These are phyloP conservation scores for Siniperca scherzeri DNA, from an alignment of 2,797 vertebrate species.

Conservation along the genomic window DNA sequence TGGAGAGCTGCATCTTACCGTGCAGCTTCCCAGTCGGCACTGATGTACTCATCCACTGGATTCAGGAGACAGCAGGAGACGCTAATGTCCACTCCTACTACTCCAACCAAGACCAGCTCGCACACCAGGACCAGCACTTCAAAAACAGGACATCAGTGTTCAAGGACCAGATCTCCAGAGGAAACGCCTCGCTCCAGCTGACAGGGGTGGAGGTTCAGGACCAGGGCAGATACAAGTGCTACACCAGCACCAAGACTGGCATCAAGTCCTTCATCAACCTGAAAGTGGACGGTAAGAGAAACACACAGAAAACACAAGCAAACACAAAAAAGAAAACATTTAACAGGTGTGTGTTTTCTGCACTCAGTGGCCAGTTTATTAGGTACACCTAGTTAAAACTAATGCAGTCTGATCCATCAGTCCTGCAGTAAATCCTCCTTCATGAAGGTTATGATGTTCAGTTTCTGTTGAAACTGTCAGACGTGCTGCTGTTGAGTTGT, in stretches of 20 bases:
- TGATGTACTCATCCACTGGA: slow-evolving; percentile 69
- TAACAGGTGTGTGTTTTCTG: no score
- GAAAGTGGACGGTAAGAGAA: neutral
- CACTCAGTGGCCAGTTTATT: no score
- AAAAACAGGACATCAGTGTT: slow-evolving; percentile 78
- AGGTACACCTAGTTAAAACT: no score
- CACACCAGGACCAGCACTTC: slow-evolving; percentile 53
- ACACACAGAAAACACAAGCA: neutral
- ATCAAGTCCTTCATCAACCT: neutral
- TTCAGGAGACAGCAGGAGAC: fast-evolving
- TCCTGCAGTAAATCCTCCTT: no score
- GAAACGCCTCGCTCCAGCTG: slow-evolving; percentile 85
- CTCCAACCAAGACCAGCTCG: slow-evolving; percentile 52
- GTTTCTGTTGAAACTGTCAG: no score
- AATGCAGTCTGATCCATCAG: no score
- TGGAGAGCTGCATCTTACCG: slow-evolving; percentile 37
- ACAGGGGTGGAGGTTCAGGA: slow-evolving; percentile 68
- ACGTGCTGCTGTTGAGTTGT: no score
- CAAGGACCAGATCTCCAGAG: slow-evolving; percentile 61
- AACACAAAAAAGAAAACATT: no score
- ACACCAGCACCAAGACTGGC: neutral
- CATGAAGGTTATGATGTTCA: no score
- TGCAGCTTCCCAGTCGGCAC: neutral
- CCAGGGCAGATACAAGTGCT: slow-evolving; percentile 75
- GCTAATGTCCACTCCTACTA: slow-evolving; percentile 75